Evolutionary conservation across 64 coral and sea anemone species (phyloP), one percentile per base, ranked within the genome.

Genomic region (Dendrophyllia cribrosa): DNA sequence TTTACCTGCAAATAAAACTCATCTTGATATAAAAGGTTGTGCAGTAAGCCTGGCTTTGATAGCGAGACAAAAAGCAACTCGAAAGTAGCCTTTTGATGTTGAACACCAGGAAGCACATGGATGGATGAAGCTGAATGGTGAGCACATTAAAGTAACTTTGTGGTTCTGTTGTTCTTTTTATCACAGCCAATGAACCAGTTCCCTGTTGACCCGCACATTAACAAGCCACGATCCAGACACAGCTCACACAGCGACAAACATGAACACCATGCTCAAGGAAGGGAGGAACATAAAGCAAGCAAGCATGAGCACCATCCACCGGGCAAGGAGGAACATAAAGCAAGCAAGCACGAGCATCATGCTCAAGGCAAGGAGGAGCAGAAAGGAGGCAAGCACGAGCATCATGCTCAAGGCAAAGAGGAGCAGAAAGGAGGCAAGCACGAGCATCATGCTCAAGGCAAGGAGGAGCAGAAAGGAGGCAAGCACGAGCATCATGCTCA

Each of bases 131-230:
- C 34, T 34, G 34, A 34, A 34, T 34, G 34, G 7, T 56, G 7
- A 56, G 5, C 7, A 56, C 12, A 4, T 43, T 71, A 6, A 7
- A 4, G 52, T 23, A 59, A 59, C 51, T 19, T n/a, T 89, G 11
- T 70, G 51, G 56, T 63, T 3, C 23, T 74, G 77, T 23, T 8
- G 26, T 56, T 55, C 15, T 85, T 43, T 75, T 76, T 21, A 16
- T 47, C 49, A 13, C 55, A 97, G 95, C 95, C 95, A 3, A 75
- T 88, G 82, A 97, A 97, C 48, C 95, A 97, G 92, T 97, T 97
- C 50, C 95, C 95, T 44, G 92, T 97, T 11, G 95, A 94, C 64
- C 95, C 95, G n/a, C 79, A 94, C 45, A 92, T 83, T 43, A 92
- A 97, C 83, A 91, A 96, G 17, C 88, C 85, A 23, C 87, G 83